phyloP scores from a whole-genome alignment of 2,113 vertebrate genomes.

The human (Homo sapiens) region DNA sequence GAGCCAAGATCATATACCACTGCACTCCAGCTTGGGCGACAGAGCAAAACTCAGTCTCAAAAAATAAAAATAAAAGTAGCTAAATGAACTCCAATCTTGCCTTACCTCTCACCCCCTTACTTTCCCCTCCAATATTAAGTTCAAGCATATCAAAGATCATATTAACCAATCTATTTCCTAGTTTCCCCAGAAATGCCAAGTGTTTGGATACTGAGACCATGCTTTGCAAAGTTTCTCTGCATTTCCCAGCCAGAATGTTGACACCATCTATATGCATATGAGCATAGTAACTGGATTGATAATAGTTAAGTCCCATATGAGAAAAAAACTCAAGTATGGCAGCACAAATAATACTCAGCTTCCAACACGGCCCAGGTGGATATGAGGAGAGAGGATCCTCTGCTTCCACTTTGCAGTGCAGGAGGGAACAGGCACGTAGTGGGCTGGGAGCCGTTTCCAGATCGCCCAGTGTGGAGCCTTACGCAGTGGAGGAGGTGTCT shows the following conservation, averaged over 20 bases:
- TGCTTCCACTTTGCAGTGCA: no score
- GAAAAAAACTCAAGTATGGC: not conserved
- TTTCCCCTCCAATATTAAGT: not conserved
- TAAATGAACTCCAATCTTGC: not conserved
- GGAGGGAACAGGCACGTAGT: rapidly evolving
- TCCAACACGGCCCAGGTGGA: rapidly evolving
- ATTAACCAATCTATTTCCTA: not conserved
- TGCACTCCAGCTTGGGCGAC: no score
- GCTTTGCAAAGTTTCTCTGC: not conserved
- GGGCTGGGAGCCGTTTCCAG: not conserved
- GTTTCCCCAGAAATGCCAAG: not conserved
- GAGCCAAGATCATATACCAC: no score
- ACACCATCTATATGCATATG: rapidly evolving
- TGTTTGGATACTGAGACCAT: not conserved
- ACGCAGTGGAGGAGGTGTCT: not conserved
- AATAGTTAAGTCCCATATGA: not conserved
- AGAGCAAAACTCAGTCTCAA: no score
- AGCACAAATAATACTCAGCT: not conserved
- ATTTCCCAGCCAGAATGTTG: rapidly evolving
- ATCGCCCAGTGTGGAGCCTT: rapidly evolving
- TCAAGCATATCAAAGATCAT: not conserved
- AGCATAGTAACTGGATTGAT: rapidly evolving
- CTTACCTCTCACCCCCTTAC: not conserved
- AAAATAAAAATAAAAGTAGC: not conserved
- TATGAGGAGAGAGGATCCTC: not conserved